A percentile compares a stretch with the other conserved stretches of the same genome.
These are phyloP conservation scores for Saturnia japonica DNA, from an alignment of 2,888 invertebrate genomes.

Conservation along the genomic window DNA sequence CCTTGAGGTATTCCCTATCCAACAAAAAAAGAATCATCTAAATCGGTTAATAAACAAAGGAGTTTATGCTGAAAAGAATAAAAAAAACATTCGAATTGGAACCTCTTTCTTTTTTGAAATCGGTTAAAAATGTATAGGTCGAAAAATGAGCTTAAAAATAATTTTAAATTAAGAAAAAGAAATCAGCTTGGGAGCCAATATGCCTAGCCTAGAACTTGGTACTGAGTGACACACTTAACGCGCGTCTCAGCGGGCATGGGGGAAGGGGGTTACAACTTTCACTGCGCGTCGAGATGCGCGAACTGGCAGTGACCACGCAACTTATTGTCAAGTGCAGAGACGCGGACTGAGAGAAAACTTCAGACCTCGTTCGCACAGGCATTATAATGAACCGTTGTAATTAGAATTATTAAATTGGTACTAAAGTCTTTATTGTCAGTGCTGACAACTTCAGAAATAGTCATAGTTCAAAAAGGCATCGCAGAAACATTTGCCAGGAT, in stretches of 20 bases:
- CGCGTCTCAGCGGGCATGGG: constrained; percentile 28
- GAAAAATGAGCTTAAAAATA: neutral
- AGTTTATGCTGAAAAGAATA: too few relatives aligned
- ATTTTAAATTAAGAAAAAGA: neutral
- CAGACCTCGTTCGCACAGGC: constrained; percentile 15
- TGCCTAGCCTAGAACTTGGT: constrained; percentile 16
- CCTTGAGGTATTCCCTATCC: too few relatives aligned
- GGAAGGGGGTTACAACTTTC: constrained; percentile 56
- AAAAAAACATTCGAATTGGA: too few relatives aligned
- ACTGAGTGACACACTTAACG: constrained; percentile 43
- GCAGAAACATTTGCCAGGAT: neutral
- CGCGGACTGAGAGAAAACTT: constrained; percentile 13
- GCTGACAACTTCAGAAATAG: neutral
- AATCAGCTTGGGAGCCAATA: neutral
- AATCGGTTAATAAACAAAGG: too few relatives aligned
- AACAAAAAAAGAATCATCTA: too few relatives aligned
- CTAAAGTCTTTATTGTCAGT: neutral
- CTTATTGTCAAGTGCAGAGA: constrained; percentile 64
- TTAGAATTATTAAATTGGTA: neutral
- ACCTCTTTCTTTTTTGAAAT: too few relatives aligned
- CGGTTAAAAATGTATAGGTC: too few relatives aligned
- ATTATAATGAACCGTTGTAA: neutral
- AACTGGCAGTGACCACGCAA: constrained; percentile 63
- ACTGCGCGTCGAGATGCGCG: constrained; percentile 52
- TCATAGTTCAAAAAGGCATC: neutral